Percentiles rank a stretch among this genome's conserved stretches.
phyloP scores from a whole-genome alignment of 2,113 vertebrate genomes.

The Clarias magur region DNA sequence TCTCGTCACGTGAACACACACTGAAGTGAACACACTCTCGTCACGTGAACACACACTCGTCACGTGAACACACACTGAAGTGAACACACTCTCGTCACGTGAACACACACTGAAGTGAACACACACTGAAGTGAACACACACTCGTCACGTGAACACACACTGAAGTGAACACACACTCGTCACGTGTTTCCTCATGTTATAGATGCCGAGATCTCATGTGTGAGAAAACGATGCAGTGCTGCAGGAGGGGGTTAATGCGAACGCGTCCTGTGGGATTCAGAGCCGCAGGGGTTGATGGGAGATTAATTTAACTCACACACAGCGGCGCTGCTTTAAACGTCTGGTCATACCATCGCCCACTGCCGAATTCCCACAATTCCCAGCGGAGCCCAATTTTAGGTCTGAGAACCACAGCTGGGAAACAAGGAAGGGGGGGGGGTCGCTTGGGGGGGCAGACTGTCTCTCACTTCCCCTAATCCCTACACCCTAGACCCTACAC shows the following conservation, averaged over 20 bases:
- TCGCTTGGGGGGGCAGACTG: too few relatives aligned
- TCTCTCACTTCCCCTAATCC: background rate
- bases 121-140: too few relatives aligned
- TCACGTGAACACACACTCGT: too few relatives aligned
- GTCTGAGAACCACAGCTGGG: constrained; percentile 24
- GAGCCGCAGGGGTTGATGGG: background rate
- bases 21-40: too few relatives aligned
- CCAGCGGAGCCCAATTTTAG: constrained; percentile 13
- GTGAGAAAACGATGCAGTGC: background rate
- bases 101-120: too few relatives aligned
- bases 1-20: too few relatives aligned
- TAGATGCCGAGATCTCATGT: background rate
- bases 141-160: too few relatives aligned
- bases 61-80: too few relatives aligned
- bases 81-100: too few relatives aligned
- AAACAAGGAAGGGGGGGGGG: background rate
- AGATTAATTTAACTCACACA: constrained; percentile 2
- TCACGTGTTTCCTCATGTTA: background rate
- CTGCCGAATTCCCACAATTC: constrained; percentile 27
- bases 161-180: too few relatives aligned
- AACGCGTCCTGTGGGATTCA: background rate
- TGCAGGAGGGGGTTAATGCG: background rate
- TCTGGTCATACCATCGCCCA: background rate
- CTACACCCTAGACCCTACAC: background rate
- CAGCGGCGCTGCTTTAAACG: background rate